Base-by-base conservation (phyloP, 2,113 vertebrate species). In the Petrocephalus microphthalmus region DNA sequence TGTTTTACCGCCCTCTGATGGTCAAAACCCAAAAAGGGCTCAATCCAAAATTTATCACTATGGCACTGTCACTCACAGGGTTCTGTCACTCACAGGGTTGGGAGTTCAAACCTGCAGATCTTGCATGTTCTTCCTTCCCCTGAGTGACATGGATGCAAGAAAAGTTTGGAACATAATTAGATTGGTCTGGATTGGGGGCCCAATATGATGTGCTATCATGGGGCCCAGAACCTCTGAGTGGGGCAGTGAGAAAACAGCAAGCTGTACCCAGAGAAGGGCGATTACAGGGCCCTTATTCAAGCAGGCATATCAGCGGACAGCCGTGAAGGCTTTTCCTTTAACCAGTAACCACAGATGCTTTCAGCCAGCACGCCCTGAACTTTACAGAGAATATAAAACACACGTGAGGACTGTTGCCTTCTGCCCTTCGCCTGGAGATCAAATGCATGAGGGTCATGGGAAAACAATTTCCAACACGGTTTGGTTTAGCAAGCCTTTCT, bases 401-500 rank as follows among this genome's bases (percentile, higher is more conserved):
- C 60, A 67, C 25, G 60, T n/a, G 25, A 82, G 19, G 37, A 52
- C 33, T n/a, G 29, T 52, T 19, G 71, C 86, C 74, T 19, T 78
- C 20, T 47, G 33, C 78, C 33, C 45, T 82, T 37, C 2, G 29
- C 2, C 5, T 71, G 71, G 89, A 90, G 84, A 88, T 67, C 60
- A 67, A 88, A 88, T 87, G 53, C 86, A 86, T 22, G 81, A 42
- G 88, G 93, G 94, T 94, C 93, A 95, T 83, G 81, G 81, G 81
- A 49, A 82, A 85, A 85, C 29, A 54, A 51, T 85, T 51, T 53
- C 83, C 49, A 93, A 92, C 92, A 91, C 91, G 92, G 90, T 85
- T 90, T 84, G 88, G 85, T 95, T 93, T 94, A 93, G 89, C 94
- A 92, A 93, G 94, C 93, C 93, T 92, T 92, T 93, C 93, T 25